phyloP scores from a whole-genome alignment of 2,797 vertebrate species.

The Ctenopoma kingsleyae region DNA sequence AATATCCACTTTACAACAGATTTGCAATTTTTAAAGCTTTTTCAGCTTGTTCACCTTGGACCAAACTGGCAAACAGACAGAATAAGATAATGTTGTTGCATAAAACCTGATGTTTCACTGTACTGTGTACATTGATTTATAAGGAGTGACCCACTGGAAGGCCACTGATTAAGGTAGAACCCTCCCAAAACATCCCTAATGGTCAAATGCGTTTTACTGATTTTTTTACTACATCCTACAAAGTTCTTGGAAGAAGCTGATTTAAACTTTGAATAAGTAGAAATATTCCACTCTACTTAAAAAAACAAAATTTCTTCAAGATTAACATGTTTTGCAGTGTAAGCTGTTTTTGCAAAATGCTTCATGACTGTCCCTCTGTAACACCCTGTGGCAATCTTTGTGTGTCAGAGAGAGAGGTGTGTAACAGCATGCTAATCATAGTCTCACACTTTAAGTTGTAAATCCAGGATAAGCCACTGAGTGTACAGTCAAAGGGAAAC shows the following conservation, averaged over 20 bases:
- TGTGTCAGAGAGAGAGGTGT: slow-evolving; percentile 1
- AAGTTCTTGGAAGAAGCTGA: neutral
- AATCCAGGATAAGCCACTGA: slow-evolving; percentile 29
- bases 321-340: slow-evolving; percentile 25
- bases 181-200: neutral
- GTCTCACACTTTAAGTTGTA: slow-evolving; percentile 16
- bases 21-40: no score
- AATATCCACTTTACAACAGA: no score
- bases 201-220: neutral
- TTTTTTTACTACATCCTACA: neutral
- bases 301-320: slow-evolving; percentile 1
- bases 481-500: neutral
- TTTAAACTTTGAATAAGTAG: neutral
- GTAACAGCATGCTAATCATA: slow-evolving; percentile 28
- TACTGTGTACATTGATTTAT: neutral
- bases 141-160: neutral
- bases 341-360: slow-evolving; percentile 17
- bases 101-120: neutral
- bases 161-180: neutral
- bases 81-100: neutral
- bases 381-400: neutral
- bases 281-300: neutral
- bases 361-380: neutral
- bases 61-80: no score
- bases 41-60: no score